Conservation (phyloP, 2,888 invertebrate genomes). For the Drosophila vallismaia region DNA sequence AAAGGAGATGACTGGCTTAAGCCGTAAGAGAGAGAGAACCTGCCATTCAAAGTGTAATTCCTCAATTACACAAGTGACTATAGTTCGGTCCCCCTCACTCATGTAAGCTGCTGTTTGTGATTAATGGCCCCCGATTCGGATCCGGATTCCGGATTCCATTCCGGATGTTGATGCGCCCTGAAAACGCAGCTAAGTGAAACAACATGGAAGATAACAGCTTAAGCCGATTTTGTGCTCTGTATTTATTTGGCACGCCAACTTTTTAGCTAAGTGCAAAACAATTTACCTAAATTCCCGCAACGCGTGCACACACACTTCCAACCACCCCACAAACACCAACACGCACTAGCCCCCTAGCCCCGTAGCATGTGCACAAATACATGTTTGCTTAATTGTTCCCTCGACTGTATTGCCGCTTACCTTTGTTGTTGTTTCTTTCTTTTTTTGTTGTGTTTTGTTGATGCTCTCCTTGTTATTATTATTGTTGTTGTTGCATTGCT, state of each 20-base stretch:
- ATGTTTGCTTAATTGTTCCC: conserved; percentile 69
- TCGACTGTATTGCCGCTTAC: conserved; percentile 46
- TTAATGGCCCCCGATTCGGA: conserved; percentile 60
- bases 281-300: conserved; percentile 72
- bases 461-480: conserved; percentile 6
- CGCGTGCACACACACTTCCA: conserved; percentile 4
- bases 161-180: conserved; percentile 40
- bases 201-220: conserved; percentile 62
- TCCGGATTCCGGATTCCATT: conserved; percentile 5
- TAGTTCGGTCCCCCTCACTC: conserved; percentile 5
- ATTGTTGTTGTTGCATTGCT: conserved; percentile 46
- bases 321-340: conserved; percentile 8
- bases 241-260: conserved; percentile 70
- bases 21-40: conserved; percentile 33
- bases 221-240: conserved; percentile 57
- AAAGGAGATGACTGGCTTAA: conserved; percentile 36
- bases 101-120: conserved; percentile 51
- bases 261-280: conserved; percentile 80
- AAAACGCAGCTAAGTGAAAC: conserved; percentile 63
- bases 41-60: conserved; percentile 74
- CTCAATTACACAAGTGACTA: conserved; percentile 72
- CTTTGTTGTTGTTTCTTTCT: conserved; percentile 40
- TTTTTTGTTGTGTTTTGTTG: conserved; percentile 36
- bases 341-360: conserved; percentile 30
- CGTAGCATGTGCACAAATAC: conserved; percentile 22